Evolutionary conservation across 2,797 vertebrate genomes (phyloP), one percentile per base, ranked within the genome.

Genomic region (Margarornis squamiger): DNA sequence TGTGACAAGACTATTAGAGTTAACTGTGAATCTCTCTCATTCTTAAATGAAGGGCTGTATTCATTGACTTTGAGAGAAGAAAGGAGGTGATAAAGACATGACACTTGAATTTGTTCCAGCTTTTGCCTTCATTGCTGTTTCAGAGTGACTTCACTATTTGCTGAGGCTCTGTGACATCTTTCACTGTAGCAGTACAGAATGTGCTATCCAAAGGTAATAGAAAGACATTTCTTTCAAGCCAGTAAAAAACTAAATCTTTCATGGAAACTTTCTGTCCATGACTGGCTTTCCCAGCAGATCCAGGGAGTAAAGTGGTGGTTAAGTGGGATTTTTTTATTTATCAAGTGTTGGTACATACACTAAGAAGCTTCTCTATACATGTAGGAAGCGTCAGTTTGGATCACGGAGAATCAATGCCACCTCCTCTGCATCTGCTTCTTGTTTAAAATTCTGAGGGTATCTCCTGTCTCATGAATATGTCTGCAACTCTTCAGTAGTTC

Each of bases 41-140:
- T 92, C 46, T 41, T 81, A 75, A 70, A 78, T 76, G 91, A 96
- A 97, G 59, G 71, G 63, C 82, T 86, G 34, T 61, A 88, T 96
- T 96, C 52, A n/a, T 11, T 86, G 83, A 59, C 63, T 88, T 88
- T 9, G 46, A 81, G 76, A 81, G 70, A 59, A 86, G 90, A 66
- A 92, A 93, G 77, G 73, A 91, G 87, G 48, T 78, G 66, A 58
- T 45, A 74, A 84, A 92, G 66, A 91, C 45, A 43, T 49, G 27
- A 90, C 26, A 52, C 48, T 93, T 93, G 91, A 96, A 90, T 71
- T 73, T 90, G 38, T 93, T 94, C 95, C 95, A 95, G 43, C 51
- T 89, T 79, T 70, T 89, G 84, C 72, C 26, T 80, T 77, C 38
- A 30, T 43, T 94, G 79, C 62, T 81, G 19, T 88, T 92, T 81